Conservation (phyloP, 2,888 invertebrate species). For the Cenopis cana region DNA sequence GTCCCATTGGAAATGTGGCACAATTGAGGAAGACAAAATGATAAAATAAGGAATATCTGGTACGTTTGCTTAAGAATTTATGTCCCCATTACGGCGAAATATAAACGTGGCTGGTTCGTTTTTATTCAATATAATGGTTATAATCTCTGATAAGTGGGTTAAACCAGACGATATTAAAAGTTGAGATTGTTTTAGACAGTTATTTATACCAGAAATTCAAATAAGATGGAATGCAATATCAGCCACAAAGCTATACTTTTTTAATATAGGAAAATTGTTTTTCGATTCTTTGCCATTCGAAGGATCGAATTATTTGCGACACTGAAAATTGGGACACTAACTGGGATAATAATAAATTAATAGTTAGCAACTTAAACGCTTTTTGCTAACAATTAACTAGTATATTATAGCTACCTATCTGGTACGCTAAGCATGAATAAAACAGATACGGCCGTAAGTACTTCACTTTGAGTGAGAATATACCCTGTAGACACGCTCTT, state of each 20-base stretch:
- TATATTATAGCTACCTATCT: too few species aligned
- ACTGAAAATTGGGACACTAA: too few species aligned
- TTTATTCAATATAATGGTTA: conserved; percentile 35
- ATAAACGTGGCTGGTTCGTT: conserved; percentile 25
- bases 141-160: conserved; percentile 27
- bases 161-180: conserved; percentile 20
- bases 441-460: too few species aligned
- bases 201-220: background rate
- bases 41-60: conserved; percentile 60
- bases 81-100: conserved; percentile 49
- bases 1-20: conserved; percentile 60
- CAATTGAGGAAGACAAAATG: conserved; percentile 66
- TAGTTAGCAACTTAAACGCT: too few species aligned
- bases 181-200: conserved; percentile 2
- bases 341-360: too few species aligned
- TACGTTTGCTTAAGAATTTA: conserved; percentile 61
- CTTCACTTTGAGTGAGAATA: too few species aligned
- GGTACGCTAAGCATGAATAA: too few species aligned
- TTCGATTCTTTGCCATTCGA: background rate
- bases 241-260: background rate
- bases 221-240: background rate
- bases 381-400: too few species aligned
- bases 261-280: too few species aligned
- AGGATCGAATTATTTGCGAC: too few species aligned
- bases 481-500: too few species aligned